These are phyloP conservation scores for Drosophila ochracea DNA, from an alignment of 2,888 invertebrate genomes.

Conservation along the genomic window DNA sequence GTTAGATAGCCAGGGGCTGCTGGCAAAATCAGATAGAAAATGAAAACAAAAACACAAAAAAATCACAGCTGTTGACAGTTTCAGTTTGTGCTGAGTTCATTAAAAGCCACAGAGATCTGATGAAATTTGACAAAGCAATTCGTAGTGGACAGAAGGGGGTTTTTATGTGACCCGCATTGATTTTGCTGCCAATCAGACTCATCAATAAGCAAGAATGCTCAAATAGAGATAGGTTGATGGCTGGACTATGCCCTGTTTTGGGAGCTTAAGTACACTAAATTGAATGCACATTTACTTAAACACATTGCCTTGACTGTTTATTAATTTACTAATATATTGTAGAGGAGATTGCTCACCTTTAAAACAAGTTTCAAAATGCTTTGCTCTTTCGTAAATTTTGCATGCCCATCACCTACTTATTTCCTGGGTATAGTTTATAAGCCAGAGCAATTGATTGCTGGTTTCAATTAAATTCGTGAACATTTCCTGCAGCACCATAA, in stretches of 20 bases:
- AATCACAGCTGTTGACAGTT: conserved; percentile 71
- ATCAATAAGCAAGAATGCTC: conserved; percentile 21
- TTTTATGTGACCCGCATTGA: conserved; percentile 19
- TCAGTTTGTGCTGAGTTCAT: conserved; percentile 48
- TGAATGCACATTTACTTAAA: background rate
- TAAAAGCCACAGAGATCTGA: conserved; percentile 51
- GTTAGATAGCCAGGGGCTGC: conserved; percentile 25
- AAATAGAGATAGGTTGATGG: background rate
- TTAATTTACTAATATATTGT: background rate
- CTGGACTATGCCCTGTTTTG: background rate
- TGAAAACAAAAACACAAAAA: conserved; percentile 23
- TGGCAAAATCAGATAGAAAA: conserved; percentile 37
- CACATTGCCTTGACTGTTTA: background rate
- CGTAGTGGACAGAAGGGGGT: background rate
- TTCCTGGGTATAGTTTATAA: background rate
- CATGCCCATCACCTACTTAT: background rate
- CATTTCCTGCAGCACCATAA: conserved; percentile 64
- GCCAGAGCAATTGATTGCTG: conserved; percentile 6
- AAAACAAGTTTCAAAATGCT: background rate
- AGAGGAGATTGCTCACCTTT: background rate
- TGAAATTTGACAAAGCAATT: conserved; percentile 34
- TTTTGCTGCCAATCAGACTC: conserved; percentile 22
- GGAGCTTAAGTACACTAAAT: background rate
- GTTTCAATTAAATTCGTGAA: conserved; percentile 55
- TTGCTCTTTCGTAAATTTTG: background rate